Conservation (phyloP, 2,888 invertebrate genomes). For the Drosophila monieri region DNA sequence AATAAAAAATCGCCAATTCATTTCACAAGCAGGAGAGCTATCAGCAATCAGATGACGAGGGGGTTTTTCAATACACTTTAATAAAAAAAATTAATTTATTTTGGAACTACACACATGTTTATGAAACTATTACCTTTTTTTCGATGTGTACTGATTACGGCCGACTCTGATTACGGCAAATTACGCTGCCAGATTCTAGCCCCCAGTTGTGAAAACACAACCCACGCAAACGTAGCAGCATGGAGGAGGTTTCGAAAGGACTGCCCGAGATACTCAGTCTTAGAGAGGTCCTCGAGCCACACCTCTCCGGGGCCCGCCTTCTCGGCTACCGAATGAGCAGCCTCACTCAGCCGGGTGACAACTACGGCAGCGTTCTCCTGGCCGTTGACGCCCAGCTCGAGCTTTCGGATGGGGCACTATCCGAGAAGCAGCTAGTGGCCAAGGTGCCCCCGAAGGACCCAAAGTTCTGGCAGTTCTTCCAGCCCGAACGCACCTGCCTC, state of each 20-base stretch:
- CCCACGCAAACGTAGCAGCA: neutral
- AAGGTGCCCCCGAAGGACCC: slow-evolving; percentile 60
- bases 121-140: neutral
- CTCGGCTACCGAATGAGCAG: slow-evolving; percentile 25
- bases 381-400: slow-evolving; percentile 47
- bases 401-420: slow-evolving; percentile 9
- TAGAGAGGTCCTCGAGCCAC: slow-evolving; percentile 40
- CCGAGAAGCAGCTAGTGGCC: slow-evolving; percentile 45
- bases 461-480: slow-evolving; percentile 63
- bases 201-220: slow-evolving; percentile 1
- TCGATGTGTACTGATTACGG: neutral
- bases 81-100: neutral
- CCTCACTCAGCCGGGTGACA: slow-evolving; percentile 64
- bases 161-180: neutral
- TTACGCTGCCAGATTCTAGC: slow-evolving; percentile 2
- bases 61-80: neutral
- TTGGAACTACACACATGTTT: neutral
- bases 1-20: slow-evolving; percentile 5
- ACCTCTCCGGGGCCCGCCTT: slow-evolving; percentile 28
- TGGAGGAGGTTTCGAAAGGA: slow-evolving; percentile 16
- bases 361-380: slow-evolving; percentile 60
- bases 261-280: slow-evolving; percentile 48
- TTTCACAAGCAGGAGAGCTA: neutral
- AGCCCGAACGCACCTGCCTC: slow-evolving; percentile 61
- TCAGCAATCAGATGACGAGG: neutral